Conservation (phyloP, 2,797 vertebrate species). For the Protonibea diacanthus region DNA sequence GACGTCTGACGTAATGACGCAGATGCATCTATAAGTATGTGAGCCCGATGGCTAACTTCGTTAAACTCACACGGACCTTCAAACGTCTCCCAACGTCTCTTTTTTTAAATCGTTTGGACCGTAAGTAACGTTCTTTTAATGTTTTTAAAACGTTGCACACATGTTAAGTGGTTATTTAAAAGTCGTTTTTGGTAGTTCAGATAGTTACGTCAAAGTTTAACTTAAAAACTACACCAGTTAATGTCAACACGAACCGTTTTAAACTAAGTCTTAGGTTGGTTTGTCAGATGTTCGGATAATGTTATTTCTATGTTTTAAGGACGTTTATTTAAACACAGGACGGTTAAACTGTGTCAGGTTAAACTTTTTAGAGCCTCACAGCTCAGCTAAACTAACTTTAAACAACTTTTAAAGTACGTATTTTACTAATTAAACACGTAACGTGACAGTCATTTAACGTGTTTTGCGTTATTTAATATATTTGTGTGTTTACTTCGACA, state of each 20-base stretch:
- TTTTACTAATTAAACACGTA: neutral
- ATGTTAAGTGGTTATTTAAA: neutral
- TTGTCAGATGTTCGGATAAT: neutral
- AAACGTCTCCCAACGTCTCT: neutral
- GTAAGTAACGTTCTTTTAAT: slow-evolving; percentile 23
- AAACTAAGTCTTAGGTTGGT: neutral
- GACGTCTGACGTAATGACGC: too few relatives aligned
- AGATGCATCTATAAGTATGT: too few relatives aligned
- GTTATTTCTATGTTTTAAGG: too few relatives aligned
- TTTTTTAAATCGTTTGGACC: neutral
- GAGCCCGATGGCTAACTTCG: rapidly evolving
- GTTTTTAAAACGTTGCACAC: neutral
- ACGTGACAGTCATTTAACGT: neutral
- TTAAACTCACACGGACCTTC: rapidly evolving
- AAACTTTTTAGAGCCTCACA: neutral
- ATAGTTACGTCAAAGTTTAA: neutral
- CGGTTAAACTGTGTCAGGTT: neutral
- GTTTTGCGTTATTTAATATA: too few relatives aligned
- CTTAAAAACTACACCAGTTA: neutral
- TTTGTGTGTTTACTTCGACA: neutral
- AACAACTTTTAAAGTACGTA: neutral
- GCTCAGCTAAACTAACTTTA: neutral
- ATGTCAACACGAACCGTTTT: neutral
- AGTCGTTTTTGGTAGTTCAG: neutral
- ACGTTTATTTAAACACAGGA: neutral